Evolutionary conservation across 2,797 vertebrate genomes (phyloP).

Genomic region (Margarornis squamiger): DNA sequence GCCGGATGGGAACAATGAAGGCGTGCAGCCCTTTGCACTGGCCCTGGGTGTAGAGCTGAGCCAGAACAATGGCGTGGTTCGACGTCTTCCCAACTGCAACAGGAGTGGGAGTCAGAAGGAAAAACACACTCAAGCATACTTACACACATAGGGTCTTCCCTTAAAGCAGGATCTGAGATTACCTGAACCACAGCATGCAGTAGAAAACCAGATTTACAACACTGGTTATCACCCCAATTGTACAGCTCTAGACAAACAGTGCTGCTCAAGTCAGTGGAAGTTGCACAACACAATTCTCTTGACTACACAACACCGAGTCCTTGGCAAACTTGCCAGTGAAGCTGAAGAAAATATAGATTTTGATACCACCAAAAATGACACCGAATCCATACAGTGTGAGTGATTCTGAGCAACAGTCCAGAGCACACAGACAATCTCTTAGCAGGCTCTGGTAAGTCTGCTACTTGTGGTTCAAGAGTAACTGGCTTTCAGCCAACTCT

Average conservation of each 20-base stretch:
- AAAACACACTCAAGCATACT: background rate
- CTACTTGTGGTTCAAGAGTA: background rate
- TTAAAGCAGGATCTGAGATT: background rate
- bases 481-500: background rate
- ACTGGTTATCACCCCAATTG: background rate
- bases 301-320: background rate
- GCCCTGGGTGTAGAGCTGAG: conserved; percentile 92
- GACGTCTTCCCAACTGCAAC: conserved; percentile 93
- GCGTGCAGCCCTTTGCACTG: conserved; percentile 90
- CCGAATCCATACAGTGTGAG: background rate
- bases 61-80: conserved; percentile 93
- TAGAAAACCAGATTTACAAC: background rate
- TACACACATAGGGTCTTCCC: background rate
- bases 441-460: background rate
- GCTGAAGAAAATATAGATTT: background rate
- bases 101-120: background rate
- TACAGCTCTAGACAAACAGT: background rate
- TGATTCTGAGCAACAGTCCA: background rate
- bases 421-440: background rate
- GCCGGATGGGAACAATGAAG: conserved; percentile 93
- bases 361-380: background rate
- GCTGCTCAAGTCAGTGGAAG: background rate
- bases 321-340: background rate
- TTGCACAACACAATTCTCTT: background rate
- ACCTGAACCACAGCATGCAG: background rate